phyloP scores from a whole-genome alignment of 2,888 invertebrate genomes.

The Coremacera marginata region DNA sequence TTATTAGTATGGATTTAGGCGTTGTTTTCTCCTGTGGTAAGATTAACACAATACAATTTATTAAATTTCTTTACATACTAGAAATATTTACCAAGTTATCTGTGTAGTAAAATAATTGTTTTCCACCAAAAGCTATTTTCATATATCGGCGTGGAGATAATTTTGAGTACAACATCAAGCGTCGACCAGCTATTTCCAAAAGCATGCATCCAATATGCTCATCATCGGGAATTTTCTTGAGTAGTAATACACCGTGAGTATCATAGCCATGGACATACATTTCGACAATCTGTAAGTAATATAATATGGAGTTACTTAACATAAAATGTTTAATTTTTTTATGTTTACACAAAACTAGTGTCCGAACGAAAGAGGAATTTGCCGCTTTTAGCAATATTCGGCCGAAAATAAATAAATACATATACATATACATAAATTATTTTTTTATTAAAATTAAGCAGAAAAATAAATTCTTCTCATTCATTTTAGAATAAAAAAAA shows the following conservation, averaged over 20 bases:
- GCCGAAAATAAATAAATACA: no score
- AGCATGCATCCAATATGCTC: conserved; percentile 79
- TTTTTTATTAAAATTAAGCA: no score
- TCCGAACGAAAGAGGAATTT: no score
- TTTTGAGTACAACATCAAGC: conserved; percentile 78
- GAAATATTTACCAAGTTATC: conserved; percentile 73
- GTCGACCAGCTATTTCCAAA: conserved; percentile 83
- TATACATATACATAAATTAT: no score
- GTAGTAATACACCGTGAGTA: conserved; percentile 73
- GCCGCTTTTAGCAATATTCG: no score
- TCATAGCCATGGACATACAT: conserved; percentile 77
- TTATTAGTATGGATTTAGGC: conserved; percentile 56
- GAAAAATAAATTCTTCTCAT: no score
- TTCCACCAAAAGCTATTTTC: conserved; percentile 82
- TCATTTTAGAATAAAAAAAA: no score
- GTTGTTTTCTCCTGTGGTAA: conserved; percentile 45
- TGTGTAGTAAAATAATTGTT: conserved; percentile 82
- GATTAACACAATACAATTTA: conserved; percentile 13
- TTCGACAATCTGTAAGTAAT: conserved; percentile 71
- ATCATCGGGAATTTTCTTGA: conserved; percentile 78
- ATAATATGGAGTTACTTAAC: no score
- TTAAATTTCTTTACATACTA: background rate
- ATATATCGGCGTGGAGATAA: conserved; percentile 74
- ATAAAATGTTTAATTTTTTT: no score
- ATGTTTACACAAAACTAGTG: no score